Evolutionary conservation across 2,888 invertebrate genomes (phyloP).

Genomic region (Synanthedon tipuliformis): DNA sequence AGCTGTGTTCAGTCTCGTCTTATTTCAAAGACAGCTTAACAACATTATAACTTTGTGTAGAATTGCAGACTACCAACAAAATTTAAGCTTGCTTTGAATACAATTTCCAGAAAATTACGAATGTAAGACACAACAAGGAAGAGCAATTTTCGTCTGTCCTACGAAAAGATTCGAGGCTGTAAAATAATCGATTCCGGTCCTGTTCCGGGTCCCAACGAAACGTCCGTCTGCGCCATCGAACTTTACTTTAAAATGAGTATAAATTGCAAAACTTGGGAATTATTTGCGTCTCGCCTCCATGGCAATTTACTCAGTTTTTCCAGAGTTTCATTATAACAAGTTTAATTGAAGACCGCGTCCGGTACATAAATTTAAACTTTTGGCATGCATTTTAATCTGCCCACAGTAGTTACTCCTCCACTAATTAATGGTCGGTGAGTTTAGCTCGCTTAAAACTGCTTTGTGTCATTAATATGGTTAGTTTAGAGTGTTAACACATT

Average conservation of each 20-base stretch:
- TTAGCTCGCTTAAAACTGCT: slow-evolving; percentile 28
- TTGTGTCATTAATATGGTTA: not conserved
- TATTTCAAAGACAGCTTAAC: too few species aligned
- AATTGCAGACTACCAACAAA: not conserved
- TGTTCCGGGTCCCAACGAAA: slow-evolving; percentile 18
- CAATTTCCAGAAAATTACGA: not conserved
- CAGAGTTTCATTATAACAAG: slow-evolving; percentile 60
- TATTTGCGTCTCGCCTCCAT: slow-evolving; percentile 49
- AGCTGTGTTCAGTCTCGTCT: too few species aligned
- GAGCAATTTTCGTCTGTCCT: slow-evolving; percentile 15
- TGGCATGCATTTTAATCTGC: slow-evolving; percentile 61
- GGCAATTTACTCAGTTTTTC: slow-evolving; percentile 56
- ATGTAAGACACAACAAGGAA: slow-evolving; percentile 9
- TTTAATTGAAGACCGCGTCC: slow-evolving; percentile 65
- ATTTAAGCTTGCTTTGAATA: not conserved
- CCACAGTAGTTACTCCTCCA: slow-evolving; percentile 36
- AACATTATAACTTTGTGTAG: not conserved
- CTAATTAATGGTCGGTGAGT: slow-evolving; percentile 31
- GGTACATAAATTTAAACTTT: slow-evolving; percentile 64
- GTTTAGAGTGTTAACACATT: not conserved
- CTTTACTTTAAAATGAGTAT: slow-evolving; percentile 52
- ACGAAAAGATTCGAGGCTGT: slow-evolving; percentile 20
- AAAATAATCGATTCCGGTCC: slow-evolving; percentile 36
- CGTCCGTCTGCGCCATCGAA: slow-evolving; percentile 38
- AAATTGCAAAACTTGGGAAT: slow-evolving; percentile 60